Conservation (phyloP, 2,797 vertebrate genomes). For the Acestrorhynchus altus region DNA sequence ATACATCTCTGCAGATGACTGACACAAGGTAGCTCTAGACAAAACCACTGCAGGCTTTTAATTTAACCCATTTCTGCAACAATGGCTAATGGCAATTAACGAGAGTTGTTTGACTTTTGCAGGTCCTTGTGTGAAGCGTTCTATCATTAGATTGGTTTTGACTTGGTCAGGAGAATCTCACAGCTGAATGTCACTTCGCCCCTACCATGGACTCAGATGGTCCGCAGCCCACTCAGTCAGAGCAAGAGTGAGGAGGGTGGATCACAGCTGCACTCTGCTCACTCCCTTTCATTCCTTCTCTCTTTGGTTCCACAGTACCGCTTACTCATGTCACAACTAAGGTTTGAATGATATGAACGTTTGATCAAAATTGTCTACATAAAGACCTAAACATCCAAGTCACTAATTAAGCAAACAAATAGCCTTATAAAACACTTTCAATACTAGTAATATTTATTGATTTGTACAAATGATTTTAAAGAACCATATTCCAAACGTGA, state of each 20-base stretch:
- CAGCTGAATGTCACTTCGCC: slow-evolving; percentile 60
- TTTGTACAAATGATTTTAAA: too few relatives aligned
- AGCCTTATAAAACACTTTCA: too few relatives aligned
- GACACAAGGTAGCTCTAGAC: slow-evolving; percentile 39
- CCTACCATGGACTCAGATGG: slow-evolving; percentile 28
- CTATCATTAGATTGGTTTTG: slow-evolving; percentile 50
- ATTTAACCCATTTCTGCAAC: slow-evolving; percentile 16
- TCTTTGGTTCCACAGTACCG: background rate
- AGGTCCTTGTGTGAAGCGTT: slow-evolving; percentile 32
- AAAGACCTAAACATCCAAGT: too few relatives aligned
- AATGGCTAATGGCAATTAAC: slow-evolving; percentile 42
- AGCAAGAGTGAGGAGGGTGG: slow-evolving; percentile 10
- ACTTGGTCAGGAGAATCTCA: slow-evolving; percentile 47
- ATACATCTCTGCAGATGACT: slow-evolving; percentile 43
- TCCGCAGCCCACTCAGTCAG: slow-evolving; percentile 49
- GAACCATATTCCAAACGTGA: too few relatives aligned
- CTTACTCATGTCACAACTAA: background rate
- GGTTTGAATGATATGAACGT: too few relatives aligned
- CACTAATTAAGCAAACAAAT: too few relatives aligned
- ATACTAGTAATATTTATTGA: too few relatives aligned
- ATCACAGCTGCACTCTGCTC: slow-evolving; percentile 46
- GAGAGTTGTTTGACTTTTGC: slow-evolving; percentile 50
- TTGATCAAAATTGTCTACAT: background rate
- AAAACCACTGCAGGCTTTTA: slow-evolving; percentile 44
- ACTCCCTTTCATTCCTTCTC: background rate